Evolutionary conservation across 2,888 invertebrate genomes (phyloP), one percentile per base, ranked within the genome.

Genomic region (Campoplex nolae): DNA sequence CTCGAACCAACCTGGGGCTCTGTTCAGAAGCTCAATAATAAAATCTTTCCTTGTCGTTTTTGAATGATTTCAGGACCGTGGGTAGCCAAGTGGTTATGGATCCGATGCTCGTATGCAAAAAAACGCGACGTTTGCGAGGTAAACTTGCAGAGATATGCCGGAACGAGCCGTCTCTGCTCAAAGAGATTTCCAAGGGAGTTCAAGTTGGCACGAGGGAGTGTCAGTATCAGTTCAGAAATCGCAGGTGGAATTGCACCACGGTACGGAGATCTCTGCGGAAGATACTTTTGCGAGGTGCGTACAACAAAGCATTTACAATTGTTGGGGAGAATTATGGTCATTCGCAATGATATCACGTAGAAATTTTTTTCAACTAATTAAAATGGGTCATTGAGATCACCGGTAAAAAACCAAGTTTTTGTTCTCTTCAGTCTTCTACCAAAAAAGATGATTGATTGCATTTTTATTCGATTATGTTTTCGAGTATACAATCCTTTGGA

Each of bases 191-290:
- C 83, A 96, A 96, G 92, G 98, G 98, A 35, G 97, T 98, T 86
- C 96, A 97, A 90, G 95, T 97, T 88, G 98, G 97, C 42, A 97
- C 98, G 90, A 96, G 96, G 89, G 98, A 98, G 96, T 98, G 98
- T 94, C 97, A 98, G 90, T 96, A 97, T 94, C 98, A 98, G 95
- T 98, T 98, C 95, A 96, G 97, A 85, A 96, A 97, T 94, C 96
- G 98, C 87, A 95, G 97, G 94, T 98, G 98, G 98, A 98, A 98
- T 94, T 98, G 98, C 94, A 98, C 98, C 82, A 97, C 97, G 0
- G 96, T 97, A 88, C 96, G 97, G 90, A 96, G 97, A 90, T 98
- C 97, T 89, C 96, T 98, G 95, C 96, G 97, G 94, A 98, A 98
- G 95, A 97, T 98, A 93, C 95, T 98, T 86, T 95, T 97, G 94